Evolutionary conservation across 2,797 vertebrate species (phyloP).

Genomic region (Alauda arvensis): DNA sequence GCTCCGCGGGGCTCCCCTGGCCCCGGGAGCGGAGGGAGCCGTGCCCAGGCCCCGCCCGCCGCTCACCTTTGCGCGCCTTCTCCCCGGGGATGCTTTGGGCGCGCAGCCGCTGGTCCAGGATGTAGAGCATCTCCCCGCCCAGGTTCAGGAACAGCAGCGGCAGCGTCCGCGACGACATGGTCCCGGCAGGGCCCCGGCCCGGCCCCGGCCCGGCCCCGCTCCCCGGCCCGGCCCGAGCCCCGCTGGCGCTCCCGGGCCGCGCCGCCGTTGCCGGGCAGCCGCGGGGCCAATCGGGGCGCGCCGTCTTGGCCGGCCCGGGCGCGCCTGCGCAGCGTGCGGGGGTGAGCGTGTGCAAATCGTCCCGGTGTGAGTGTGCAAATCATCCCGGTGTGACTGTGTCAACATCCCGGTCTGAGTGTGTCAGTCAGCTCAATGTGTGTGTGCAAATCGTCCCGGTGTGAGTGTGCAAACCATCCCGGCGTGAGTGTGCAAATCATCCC

Average conservation of each 20-base stretch:
- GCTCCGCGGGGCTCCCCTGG: too few species aligned
- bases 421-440: too few species aligned
- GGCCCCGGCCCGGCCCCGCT: background rate
- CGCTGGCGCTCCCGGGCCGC: background rate
- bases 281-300: slow-evolving; percentile 37
- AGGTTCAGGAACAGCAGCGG: slow-evolving; percentile 96
- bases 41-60: background rate
- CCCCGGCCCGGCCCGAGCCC: too few species aligned
- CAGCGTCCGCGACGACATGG: slow-evolving; percentile 76
- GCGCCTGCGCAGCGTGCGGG: background rate
- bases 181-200: background rate
- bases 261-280: background rate
- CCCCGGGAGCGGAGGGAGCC: background rate
- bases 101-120: slow-evolving; percentile 93
- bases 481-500: too few species aligned
- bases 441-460: too few species aligned
- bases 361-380: too few species aligned
- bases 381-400: too few species aligned
- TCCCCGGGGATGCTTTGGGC: slow-evolving; percentile 93
- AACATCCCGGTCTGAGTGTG: too few species aligned
- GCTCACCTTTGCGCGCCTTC: slow-evolving; percentile 94
- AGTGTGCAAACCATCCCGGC: too few species aligned
- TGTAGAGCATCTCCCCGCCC: slow-evolving; percentile 97
- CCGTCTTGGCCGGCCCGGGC: background rate
- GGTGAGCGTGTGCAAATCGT: too few species aligned